Evolutionary conservation across 1,140 invertebrate species (phyloP).

Genomic region (Drosophila ficusphila): DNA sequence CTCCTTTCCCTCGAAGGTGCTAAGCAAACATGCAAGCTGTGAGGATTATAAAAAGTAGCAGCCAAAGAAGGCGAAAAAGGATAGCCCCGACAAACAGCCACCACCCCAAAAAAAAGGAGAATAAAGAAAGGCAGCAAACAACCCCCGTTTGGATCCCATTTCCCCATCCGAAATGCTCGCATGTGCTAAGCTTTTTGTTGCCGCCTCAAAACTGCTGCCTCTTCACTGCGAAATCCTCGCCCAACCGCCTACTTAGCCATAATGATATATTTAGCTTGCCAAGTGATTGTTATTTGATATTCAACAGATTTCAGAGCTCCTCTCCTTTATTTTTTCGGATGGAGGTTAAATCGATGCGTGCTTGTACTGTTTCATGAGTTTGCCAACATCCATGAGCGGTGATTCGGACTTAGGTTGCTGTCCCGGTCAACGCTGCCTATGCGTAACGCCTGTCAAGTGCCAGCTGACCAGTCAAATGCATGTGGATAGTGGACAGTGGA

Average conservation of each 20-base stretch:
- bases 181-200: conserved; percentile 50
- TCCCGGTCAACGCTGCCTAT: conserved; percentile 55
- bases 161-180: conserved; percentile 35
- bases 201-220: conserved; percentile 17
- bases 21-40: conserved; percentile 77
- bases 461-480: conserved; percentile 5
- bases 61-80: conserved; percentile 50
- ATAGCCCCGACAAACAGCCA: conserved; percentile 64
- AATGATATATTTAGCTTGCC: conserved; percentile 82
- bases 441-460: conserved; percentile 42
- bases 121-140: conserved; percentile 30
- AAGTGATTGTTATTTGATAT: conserved; percentile 83
- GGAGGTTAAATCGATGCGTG: conserved; percentile 60
- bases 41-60: conserved; percentile 64
- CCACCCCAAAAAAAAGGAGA: conserved; percentile 23
- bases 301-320: conserved; percentile 73
- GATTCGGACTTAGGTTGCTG: conserved; percentile 3
- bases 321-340: conserved; percentile 12
- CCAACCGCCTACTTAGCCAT: conserved; percentile 78
- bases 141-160: conserved; percentile 1
- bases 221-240: conserved; percentile 3
- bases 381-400: conserved; percentile 9
- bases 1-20: conserved; percentile 50
- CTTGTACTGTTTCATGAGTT: conserved; percentile 70
- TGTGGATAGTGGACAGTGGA: conserved; percentile 17